Evolutionary conservation across 2,888 invertebrate species (phyloP), one percentile per base, ranked within the genome.

Genomic region (Chrysodeixis includens): DNA sequence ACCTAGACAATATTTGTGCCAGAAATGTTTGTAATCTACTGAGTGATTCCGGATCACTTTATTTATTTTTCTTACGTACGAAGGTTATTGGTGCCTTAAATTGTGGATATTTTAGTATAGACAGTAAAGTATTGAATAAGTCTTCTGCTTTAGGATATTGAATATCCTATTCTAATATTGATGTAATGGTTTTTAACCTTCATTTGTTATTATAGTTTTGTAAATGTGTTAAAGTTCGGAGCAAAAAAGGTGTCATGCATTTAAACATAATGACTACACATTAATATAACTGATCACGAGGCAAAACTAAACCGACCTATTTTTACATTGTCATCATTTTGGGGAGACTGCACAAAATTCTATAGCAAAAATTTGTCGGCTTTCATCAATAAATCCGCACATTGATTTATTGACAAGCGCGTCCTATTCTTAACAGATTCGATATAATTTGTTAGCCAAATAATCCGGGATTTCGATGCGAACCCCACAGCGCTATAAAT

Each of bases 381-480:
- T 90, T 90, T 91, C 90, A 89, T 89, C 92, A 86, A 92, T 93
- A 92, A 92, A 92, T 91, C 91, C 88, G 67, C 83, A 86, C 82
- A 86, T 89, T 94, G 93, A 94, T 94, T 94, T 93, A 94, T 92
- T 88, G 93, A 92, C 92, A 90, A 88, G 89, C 88, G 85, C 90
- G 89, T 93, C 90, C 91, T 90, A 92, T 93, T 93, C 92, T 91
- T 86, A 89, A 88, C 92, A 91, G 93, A 93, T 92, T 92, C 92
- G 86, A 89, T 90, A 90, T 94, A 94, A 94, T 94, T 95, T 95
- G 95, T 95, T 93, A 94, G 92, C 93, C 93, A 94, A 95, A 94
- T 94, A 94, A 94, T 94, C 94, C 93, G 86, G 92, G 92, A 90
- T 93, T 93, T 91, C 78, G 89, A 88, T 92, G 92, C 89, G 81